Evolutionary conservation across 2,888 invertebrate species (phyloP), one percentile per base, ranked within the genome.

Genomic region (Vandiemenella viatica): DNA sequence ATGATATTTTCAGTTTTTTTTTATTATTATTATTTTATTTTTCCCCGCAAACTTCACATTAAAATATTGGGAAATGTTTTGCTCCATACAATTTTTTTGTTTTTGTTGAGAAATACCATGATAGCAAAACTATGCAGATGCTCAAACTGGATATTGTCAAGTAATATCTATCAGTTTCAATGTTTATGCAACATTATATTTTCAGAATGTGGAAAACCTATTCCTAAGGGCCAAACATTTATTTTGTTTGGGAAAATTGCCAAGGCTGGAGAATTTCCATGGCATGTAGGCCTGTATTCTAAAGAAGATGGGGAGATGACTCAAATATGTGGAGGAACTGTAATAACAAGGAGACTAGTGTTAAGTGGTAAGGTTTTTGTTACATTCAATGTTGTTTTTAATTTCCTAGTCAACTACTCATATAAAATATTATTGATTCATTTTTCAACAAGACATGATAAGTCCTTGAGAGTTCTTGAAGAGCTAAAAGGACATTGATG

Each of bases 241-340:
- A 49, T 61, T 21, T 57, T 58, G 15, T 55, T 58, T 18, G 58
- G 58, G 42, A 56, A 57, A 22, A 47, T 53, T 7, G 58, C 57
- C 3, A 54, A 58, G 49, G 45, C 56, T 6, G 59, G 58, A 1
- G 53, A 58, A 32, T 61, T 61, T 47, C 60, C 60, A 5, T 61
- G 61, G 59, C 58, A 60, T 50, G 57, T 57, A 17, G 60, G 57
- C 5, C 53, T 62, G 44, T 61, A 60, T 49, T 22, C 23, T 10
- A 13, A 19, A 15, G 8, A 32, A 22, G 37, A 23, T 17, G 32
- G 32, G 10, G 16, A 22, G 6, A 55, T 53, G 46, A 48, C 55
- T 45, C 58, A 59, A 51, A 57, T 59, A 46, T 61, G 60, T 37
- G 58, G 54, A 4, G 60, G 60, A 16, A 53, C 59, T 8, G 53